These are phyloP conservation scores for Pterocles gutturalis DNA, from an alignment of 2,113 vertebrate species.

Conservation along the genomic window DNA sequence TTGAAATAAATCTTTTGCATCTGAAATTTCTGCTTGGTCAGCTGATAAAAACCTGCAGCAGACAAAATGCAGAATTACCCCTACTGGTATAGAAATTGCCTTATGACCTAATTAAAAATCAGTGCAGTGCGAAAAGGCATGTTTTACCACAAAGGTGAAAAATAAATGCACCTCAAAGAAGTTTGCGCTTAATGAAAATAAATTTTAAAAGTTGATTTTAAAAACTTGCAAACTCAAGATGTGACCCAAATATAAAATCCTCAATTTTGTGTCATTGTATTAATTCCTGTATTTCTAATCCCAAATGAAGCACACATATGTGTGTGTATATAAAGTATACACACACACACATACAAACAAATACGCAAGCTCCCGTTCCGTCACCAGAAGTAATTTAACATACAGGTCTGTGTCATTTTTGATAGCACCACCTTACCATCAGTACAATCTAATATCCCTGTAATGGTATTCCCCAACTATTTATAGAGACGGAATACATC, in stretches of 20 bases:
- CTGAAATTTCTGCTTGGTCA: conserved; percentile 16
- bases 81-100: background rate
- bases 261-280: background rate
- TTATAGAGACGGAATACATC: conserved; percentile 64
- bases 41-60: background rate
- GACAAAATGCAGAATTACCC: background rate
- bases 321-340: background rate
- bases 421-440: conserved; percentile 42
- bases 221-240: background rate
- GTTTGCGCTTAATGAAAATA: background rate
- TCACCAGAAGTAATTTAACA: conserved; percentile 36
- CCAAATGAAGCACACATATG: background rate
- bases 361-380: background rate
- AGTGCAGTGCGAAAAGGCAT: background rate
- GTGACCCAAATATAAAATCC: background rate
- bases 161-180: background rate
- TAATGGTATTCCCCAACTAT: conserved; percentile 73
- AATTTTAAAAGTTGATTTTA: background rate
- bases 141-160: background rate
- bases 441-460: conserved; percentile 66
- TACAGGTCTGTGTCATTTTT: conserved; percentile 41
- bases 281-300: background rate
- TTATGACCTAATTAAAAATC: background rate
- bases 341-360: background rate
- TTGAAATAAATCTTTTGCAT: background rate